Conservation (phyloP, 2,113 vertebrate species). For the Chascanopsetta lugubris region DNA sequence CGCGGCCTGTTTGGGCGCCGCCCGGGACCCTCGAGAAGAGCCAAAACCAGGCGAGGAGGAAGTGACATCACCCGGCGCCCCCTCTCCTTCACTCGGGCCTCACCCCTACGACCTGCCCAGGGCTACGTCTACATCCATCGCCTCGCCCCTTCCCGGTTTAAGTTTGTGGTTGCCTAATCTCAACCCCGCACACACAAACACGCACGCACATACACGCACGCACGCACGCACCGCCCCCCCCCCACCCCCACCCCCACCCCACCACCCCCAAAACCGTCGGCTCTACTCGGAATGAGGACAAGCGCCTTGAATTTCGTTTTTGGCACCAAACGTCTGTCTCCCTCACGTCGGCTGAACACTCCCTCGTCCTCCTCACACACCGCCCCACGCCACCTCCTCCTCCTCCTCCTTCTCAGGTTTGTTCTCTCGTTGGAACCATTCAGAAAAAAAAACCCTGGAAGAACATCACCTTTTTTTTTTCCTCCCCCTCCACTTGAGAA, state of each 20-base stretch:
- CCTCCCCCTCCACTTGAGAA: constrained; percentile 54
- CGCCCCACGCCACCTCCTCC: neutral
- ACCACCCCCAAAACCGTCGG: constrained; percentile 31
- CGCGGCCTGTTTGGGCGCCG: constrained; percentile 46
- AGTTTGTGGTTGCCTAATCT: constrained; percentile 60
- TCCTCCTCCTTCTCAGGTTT: constrained; percentile 51
- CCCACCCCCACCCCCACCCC: constrained; percentile 23
- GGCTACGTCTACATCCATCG: constrained; percentile 27
- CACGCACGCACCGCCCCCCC: constrained; percentile 7
- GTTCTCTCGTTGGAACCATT: constrained; percentile 56
- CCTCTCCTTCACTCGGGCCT: constrained; percentile 8
- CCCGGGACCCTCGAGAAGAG: constrained; percentile 48
- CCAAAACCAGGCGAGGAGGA: constrained; percentile 26
- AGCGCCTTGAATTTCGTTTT: constrained; percentile 74
- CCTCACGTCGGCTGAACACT: constrained; percentile 47
- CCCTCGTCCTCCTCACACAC: constrained; percentile 19
- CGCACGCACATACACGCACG: constrained; percentile 27
- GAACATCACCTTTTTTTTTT: constrained; percentile 19
- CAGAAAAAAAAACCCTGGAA: constrained; percentile 39
- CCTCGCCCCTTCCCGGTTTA: constrained; percentile 36
- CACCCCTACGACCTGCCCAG: constrained; percentile 15
- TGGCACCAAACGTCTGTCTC: constrained; percentile 70
- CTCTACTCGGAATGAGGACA: constrained; percentile 58
- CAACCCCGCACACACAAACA: constrained; percentile 55
- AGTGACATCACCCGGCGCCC: neutral